Conservation (phyloP, 2,113 vertebrate species). For the Eleginops maclovinus region DNA sequence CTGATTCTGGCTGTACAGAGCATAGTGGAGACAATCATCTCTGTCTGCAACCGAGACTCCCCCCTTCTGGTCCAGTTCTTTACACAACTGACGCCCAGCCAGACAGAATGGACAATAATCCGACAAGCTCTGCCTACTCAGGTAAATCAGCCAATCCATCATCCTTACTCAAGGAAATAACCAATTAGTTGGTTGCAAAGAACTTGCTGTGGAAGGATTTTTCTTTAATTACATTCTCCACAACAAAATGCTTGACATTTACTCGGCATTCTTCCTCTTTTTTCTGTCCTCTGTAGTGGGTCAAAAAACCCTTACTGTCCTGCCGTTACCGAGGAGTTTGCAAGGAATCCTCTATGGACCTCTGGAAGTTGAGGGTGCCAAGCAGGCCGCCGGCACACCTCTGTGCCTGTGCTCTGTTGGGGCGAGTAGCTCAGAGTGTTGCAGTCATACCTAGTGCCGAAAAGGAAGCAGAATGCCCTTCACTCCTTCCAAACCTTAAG, state of each 20-base stretch:
- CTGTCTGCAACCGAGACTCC: constrained; percentile 74
- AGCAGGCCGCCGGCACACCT: constrained; percentile 89
- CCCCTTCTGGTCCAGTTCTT: constrained; percentile 82
- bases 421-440: constrained; percentile 82
- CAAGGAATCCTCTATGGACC: constrained; percentile 80
- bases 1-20: constrained; percentile 86
- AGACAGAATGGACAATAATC: constrained; percentile 87
- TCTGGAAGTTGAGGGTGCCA: constrained; percentile 79
- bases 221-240: background rate
- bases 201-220: background rate
- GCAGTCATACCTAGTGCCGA: constrained; percentile 64
- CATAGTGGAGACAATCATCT: constrained; percentile 83
- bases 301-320: constrained; percentile 88
- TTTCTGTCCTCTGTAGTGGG: constrained; percentile 85
- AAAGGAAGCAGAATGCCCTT: constrained; percentile 46
- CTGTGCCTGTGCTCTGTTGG: constrained; percentile 88
- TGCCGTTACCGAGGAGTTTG: constrained; percentile 86
- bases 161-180: background rate
- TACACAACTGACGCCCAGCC: constrained; percentile 81
- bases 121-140: constrained; percentile 87
- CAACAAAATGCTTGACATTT: background rate
- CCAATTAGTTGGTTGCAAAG: background rate
- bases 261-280: background rate
- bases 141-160: constrained; percentile 75
- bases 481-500: constrained; percentile 49